These are phyloP conservation scores for Mesoclemmys tuberculata DNA, from an alignment of 2,113 vertebrate genomes.

Conservation along the genomic window DNA sequence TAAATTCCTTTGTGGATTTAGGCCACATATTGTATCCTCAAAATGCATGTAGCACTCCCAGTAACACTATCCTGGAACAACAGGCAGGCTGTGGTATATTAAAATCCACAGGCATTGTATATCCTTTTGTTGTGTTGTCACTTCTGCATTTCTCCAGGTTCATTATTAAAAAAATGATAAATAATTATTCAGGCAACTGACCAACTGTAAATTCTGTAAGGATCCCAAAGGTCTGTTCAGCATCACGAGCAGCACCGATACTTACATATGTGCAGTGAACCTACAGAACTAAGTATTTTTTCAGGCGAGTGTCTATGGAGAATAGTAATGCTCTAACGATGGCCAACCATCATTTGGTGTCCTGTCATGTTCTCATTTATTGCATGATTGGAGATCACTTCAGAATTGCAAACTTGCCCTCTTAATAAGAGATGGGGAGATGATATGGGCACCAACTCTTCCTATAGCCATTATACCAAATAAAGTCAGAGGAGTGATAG, in stretches of 20 bases:
- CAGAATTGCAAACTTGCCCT: slow-evolving; percentile 60
- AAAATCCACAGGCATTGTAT: neutral
- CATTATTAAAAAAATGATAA: slow-evolving; percentile 57
- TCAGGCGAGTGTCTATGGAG: slow-evolving; percentile 39
- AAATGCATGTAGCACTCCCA: neutral
- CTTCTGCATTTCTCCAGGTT: slow-evolving; percentile 35
- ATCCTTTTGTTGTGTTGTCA: slow-evolving; percentile 48
- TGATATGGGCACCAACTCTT: slow-evolving; percentile 43
- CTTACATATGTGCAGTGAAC: slow-evolving; percentile 28
- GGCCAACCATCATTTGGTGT: slow-evolving; percentile 76
- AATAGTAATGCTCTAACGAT: slow-evolving; percentile 70
- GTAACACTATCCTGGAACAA: neutral
- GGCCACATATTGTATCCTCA: neutral
- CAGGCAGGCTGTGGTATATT: neutral
- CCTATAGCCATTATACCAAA: slow-evolving; percentile 17
- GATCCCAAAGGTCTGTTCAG: slow-evolving; percentile 45
- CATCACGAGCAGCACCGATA: fast-evolving
- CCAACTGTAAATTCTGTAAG: slow-evolving; percentile 43
- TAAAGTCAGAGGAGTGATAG: slow-evolving; percentile 31
- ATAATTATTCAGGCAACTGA: slow-evolving; percentile 34
- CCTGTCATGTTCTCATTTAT: slow-evolving; percentile 64
- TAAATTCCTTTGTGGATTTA: neutral
- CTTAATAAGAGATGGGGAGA: slow-evolving; percentile 73
- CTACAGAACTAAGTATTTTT: slow-evolving; percentile 40
- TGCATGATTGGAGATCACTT: slow-evolving; percentile 60